phyloP scores from a whole-genome alignment of 2,113 vertebrate genomes.

The Alligator mississippiensis region DNA sequence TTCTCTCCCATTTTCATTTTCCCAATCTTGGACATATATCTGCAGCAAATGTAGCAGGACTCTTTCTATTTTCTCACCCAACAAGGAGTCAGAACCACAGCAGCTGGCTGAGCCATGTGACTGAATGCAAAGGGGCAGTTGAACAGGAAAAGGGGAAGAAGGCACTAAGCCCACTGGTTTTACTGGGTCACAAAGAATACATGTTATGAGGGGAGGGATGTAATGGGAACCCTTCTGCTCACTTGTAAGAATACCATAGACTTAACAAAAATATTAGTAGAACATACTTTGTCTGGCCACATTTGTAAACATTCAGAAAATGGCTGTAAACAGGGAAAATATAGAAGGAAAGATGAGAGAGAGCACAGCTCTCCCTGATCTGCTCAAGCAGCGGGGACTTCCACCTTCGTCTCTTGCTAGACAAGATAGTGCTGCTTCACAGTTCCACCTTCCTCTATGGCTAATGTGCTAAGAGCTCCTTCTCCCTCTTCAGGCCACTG shows the following conservation, averaged over 20 bases:
- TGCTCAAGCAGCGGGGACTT: background rate
- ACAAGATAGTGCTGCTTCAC: background rate
- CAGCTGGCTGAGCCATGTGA: background rate
- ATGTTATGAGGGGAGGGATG: too few species aligned
- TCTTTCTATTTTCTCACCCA: too few species aligned
- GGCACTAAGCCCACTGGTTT: background rate
- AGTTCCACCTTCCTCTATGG: background rate
- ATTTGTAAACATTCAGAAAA: background rate
- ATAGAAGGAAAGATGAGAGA: background rate
- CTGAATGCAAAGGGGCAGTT: background rate
- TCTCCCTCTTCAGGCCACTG: background rate
- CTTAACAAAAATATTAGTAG: background rate
- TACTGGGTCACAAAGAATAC: background rate
- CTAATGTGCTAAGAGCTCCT: background rate
- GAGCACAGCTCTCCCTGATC: background rate
- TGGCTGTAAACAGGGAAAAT: background rate
- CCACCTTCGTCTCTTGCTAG: background rate
- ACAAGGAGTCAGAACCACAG: fast-evolving
- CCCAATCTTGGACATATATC: background rate
- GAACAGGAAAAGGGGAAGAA: background rate
- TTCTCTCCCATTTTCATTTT: background rate
- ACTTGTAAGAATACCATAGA: background rate
- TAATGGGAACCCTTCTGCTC: background rate
- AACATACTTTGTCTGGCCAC: background rate
- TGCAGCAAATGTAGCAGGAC: background rate